A percentile compares a stretch with the other conserved stretches of the same genome.
These are phyloP conservation scores for Lophura nycthemera DNA, from an alignment of 2,113 vertebrate genomes.

Conservation along the genomic window DNA sequence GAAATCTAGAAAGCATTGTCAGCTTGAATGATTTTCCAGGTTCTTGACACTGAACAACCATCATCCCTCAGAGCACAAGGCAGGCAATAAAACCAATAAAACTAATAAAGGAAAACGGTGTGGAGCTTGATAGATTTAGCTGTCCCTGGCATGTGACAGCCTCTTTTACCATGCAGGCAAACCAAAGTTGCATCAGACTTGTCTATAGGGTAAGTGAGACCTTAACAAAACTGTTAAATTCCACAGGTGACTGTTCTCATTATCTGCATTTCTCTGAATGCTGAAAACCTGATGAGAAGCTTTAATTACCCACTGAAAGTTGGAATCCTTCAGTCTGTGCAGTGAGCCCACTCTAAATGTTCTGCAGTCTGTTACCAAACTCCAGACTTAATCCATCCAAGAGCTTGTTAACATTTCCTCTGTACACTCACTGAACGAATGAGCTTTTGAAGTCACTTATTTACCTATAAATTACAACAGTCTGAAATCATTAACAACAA, in stretches of 20 bases:
- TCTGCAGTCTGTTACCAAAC: slow-evolving; percentile 43
- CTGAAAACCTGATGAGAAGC: slow-evolving; percentile 41
- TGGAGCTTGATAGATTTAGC: slow-evolving; percentile 66
- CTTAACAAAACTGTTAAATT: slow-evolving; percentile 26
- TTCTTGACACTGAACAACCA: slow-evolving; percentile 67
- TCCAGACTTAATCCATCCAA: slow-evolving; percentile 60
- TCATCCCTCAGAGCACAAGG: slow-evolving; percentile 61
- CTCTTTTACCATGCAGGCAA: slow-evolving; percentile 55
- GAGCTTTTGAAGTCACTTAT: slow-evolving; percentile 65
- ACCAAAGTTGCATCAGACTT: slow-evolving; percentile 37
- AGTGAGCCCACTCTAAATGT: background rate
- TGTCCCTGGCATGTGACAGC: slow-evolving; percentile 70
- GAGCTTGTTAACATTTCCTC: slow-evolving; percentile 71
- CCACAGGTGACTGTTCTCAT: background rate
- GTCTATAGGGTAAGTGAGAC: slow-evolving; percentile 46
- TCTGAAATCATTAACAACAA: slow-evolving; percentile 78
- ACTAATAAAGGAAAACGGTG: slow-evolving; percentile 58
- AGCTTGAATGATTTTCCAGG: slow-evolving; percentile 63
- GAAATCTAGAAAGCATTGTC: slow-evolving; percentile 59
- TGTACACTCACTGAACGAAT: slow-evolving; percentile 42
- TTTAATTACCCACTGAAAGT: slow-evolving; percentile 44
- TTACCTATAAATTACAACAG: slow-evolving; percentile 76
- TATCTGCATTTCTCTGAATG: background rate
- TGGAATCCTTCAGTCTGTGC: slow-evolving; percentile 3
- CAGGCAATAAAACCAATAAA: slow-evolving; percentile 67